These are phyloP conservation scores for Leptodactylus fuscus DNA, from an alignment of 2,113 vertebrate species.

Conservation along the genomic window DNA sequence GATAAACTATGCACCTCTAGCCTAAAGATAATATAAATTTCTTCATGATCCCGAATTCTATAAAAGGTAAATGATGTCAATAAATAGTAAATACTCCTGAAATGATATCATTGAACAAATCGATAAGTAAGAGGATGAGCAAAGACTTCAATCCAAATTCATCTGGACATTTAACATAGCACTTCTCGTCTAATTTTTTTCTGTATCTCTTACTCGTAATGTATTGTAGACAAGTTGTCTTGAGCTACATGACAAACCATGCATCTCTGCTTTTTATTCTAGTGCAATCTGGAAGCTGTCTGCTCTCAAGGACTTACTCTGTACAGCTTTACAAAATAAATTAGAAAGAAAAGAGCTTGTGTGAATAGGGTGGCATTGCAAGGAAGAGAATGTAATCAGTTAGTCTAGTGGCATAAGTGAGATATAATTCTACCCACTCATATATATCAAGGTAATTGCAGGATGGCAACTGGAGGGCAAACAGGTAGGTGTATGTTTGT, in stretches of 20 bases:
- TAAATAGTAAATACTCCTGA: background rate
- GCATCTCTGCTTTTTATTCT: conserved; percentile 28
- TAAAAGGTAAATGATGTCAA: background rate
- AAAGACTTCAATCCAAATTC: background rate
- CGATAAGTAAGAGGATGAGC: background rate
- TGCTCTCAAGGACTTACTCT: conserved; percentile 49
- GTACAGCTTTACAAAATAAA: conserved; percentile 50
- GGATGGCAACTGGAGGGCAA: background rate
- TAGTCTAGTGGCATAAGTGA: conserved; percentile 33
- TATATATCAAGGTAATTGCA: conserved; percentile 43
- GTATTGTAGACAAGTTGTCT: conserved; percentile 2
- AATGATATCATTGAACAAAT: background rate
- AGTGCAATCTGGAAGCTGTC: conserved; percentile 42
- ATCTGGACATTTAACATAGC: too few species aligned
- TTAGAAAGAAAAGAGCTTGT: conserved; percentile 40
- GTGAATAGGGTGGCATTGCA: conserved; percentile 38
- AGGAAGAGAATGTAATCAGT: conserved; percentile 40
- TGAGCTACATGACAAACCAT: conserved; percentile 19
- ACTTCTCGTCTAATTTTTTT: background rate
- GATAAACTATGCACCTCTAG: background rate
- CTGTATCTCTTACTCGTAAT: conserved; percentile 3
- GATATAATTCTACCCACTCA: conserved; percentile 24
- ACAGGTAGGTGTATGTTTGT: conserved; percentile 2
- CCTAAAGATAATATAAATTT: background rate
- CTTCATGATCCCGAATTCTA: background rate